Base-by-base conservation (phyloP, 2,888 invertebrate species). In the Drosophila atripex region DNA sequence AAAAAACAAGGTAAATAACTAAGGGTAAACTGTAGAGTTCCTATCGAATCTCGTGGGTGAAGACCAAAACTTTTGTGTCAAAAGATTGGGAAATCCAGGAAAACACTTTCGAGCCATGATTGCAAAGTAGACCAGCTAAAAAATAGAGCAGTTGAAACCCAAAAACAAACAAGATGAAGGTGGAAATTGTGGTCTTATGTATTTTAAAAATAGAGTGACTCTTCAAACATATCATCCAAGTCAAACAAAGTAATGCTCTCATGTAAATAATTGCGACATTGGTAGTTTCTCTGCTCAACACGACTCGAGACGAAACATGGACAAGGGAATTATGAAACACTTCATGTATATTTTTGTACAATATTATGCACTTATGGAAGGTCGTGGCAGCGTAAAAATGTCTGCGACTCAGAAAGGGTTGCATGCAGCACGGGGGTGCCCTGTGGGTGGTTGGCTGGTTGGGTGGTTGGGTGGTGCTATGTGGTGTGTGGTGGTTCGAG, bases 311-410 rank as follows among this genome's bases (percentile, higher is more conserved):
- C 39, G 49, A 45, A 46, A 46, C 28, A 45, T 35, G 65, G 41
- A 45, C 53, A 39, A 41, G 32, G 54, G 16, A 70, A 69, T 70
- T 64, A 76, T 66, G 64, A 71, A 25, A 75, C 51, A 68, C 63
- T 57, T 77, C 32, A 41, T 45, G 35, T 58, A 64, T 57, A 57
- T 53, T 50, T 59, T 55, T 61, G 28, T 66, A 85, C 80, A 85
- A 76, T 80, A 71, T 82, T 78, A 75, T 85, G 76, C 80, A 82
- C 83, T 80, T 80, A 82, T 76, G 74, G 54, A 71, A 71, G 76
- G 69, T 76, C 65, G 73, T 39, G 57, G 12, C 38, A 39, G 53
- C 35, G 23, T n/a, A 47, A 52, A 54, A 32, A 45, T 49, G 69
- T 54, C 68, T 47, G 32, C 28, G 51, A 18, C 39, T 16, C 41